Conservation (phyloP, 2,888 invertebrate genomes). For the Cremastobaeus sp. region DNA sequence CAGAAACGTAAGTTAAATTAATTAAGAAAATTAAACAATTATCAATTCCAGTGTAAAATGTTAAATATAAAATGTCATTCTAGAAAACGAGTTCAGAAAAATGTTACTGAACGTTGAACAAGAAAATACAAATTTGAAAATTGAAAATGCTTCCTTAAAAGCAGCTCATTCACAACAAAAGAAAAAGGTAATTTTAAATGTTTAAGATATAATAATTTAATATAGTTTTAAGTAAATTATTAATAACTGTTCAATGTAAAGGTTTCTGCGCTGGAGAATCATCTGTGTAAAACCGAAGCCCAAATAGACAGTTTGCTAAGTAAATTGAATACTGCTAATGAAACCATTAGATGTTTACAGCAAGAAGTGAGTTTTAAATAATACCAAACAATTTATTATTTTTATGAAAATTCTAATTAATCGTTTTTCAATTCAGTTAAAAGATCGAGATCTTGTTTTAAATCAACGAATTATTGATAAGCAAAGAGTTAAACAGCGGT, state of each 20-base stretch:
- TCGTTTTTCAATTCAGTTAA: constrained; percentile 70
- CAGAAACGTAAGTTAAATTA: neutral
- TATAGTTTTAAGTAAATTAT: neutral
- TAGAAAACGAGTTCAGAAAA: constrained; percentile 79
- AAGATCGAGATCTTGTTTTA: constrained; percentile 79
- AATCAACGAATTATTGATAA: constrained; percentile 80
- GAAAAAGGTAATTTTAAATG: constrained; percentile 79
- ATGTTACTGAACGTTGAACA: constrained; percentile 85
- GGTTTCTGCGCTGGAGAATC: constrained; percentile 82
- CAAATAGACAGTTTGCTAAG: constrained; percentile 82
- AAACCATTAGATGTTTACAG: constrained; percentile 82
- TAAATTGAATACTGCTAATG: constrained; percentile 83
- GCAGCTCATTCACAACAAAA: constrained; percentile 84
- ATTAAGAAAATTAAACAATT: neutral
- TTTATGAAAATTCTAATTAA: neutral
- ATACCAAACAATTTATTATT: neutral
- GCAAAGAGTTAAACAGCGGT: constrained; percentile 79
- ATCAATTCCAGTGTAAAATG: constrained; percentile 5
- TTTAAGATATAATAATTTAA: neutral
- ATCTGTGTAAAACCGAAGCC: constrained; percentile 83
- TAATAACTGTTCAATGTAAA: constrained; percentile 27
- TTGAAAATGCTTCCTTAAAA: constrained; percentile 84
- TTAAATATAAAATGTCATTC: constrained; percentile 33
- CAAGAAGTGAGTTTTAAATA: constrained; percentile 77
- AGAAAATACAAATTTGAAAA: constrained; percentile 83